Conservation (phyloP, 2,797 vertebrate species). For the Trachurus trachurus region DNA sequence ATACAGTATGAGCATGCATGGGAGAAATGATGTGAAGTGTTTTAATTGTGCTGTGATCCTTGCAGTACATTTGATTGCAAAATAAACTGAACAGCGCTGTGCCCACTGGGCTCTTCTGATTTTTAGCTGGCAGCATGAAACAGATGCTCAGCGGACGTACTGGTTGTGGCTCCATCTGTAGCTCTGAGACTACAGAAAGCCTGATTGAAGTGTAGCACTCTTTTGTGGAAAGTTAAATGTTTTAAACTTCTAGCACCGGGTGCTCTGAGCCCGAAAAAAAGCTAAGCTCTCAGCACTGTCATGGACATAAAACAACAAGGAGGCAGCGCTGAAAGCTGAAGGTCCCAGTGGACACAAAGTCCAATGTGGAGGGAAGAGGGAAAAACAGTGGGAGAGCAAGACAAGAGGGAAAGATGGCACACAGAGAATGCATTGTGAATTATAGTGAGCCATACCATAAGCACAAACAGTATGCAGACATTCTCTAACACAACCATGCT, state of each 20-base stretch:
- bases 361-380: slow-evolving; percentile 45
- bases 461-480: slow-evolving; percentile 4
- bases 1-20: not conserved
- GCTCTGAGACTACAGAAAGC: slow-evolving; percentile 67
- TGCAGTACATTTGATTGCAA: slow-evolving; percentile 50
- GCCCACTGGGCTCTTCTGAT: slow-evolving; percentile 59
- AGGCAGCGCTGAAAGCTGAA: slow-evolving; percentile 32
- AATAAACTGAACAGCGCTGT: slow-evolving; percentile 43
- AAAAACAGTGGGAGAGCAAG: slow-evolving; percentile 33
- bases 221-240: slow-evolving; percentile 70
- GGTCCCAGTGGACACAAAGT: slow-evolving; percentile 46
- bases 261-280: slow-evolving; percentile 36
- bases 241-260: slow-evolving; percentile 54
- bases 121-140: slow-evolving; percentile 63
- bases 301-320: slow-evolving; percentile 63
- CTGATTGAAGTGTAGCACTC: slow-evolving; percentile 57
- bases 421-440: slow-evolving; percentile 1
- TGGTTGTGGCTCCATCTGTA: slow-evolving; percentile 70
- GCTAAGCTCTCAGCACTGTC: slow-evolving; percentile 57
- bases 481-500: not conserved
- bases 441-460: slow-evolving; percentile 15
- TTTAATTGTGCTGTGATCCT: slow-evolving; percentile 66
- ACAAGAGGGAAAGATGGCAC: slow-evolving; percentile 7
- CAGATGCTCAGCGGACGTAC: slow-evolving; percentile 72
- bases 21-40: slow-evolving; percentile 40